phyloP scores from a whole-genome alignment of 2,888 invertebrate genomes.

The Strigamia maritima region DNA sequence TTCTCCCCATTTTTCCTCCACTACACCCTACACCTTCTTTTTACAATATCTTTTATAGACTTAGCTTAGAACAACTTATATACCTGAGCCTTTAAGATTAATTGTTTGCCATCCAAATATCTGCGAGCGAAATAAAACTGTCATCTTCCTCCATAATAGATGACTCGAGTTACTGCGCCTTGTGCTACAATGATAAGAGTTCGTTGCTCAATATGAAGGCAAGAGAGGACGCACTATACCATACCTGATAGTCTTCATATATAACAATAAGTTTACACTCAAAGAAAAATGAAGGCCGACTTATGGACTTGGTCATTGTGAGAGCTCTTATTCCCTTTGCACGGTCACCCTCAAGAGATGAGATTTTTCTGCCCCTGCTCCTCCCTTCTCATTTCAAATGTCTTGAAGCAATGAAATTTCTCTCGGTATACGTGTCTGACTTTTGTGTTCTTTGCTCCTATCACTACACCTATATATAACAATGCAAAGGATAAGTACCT shows the following conservation, averaged over 20 bases:
- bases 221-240: neutral
- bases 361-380: neutral
- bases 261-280: conserved; percentile 27
- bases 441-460: conserved; percentile 27
- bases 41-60: conserved; percentile 27
- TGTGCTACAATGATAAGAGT: conserved; percentile 17
- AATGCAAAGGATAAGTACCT: conserved; percentile 23
- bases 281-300: conserved; percentile 27
- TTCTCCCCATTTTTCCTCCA: neutral
- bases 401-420: conserved; percentile 10
- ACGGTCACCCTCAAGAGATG: neutral
- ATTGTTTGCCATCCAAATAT: conserved; percentile 24
- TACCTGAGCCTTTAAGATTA: conserved; percentile 22
- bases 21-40: neutral
- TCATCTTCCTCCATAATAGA: conserved; percentile 27
- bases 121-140: conserved; percentile 27
- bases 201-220: neutral
- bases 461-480: conserved; percentile 27
- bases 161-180: conserved; percentile 6
- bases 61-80: conserved; percentile 29
- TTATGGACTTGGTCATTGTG: conserved; percentile 15
- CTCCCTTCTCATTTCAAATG: neutral
- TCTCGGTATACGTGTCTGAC: conserved; percentile 1
- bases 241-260: neutral
- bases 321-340: neutral